Evolutionary conservation across 30 jellyfish, hydroid and myxozoan species (phyloP), one percentile per base, ranked within the genome.

Genomic region (Aurelia aurita): DNA sequence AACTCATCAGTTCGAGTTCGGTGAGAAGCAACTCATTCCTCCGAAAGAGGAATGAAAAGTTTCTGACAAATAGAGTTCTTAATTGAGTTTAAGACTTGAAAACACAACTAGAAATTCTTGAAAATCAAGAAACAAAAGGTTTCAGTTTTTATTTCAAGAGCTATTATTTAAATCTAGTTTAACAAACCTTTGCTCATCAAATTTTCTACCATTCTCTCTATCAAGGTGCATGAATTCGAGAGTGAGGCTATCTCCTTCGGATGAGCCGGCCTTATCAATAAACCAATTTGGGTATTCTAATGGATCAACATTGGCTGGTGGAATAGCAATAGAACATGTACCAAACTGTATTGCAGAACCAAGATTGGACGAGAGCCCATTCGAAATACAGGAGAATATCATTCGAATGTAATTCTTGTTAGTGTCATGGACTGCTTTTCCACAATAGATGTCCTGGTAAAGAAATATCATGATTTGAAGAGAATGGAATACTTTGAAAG

Each of bases 251-350:
- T 23, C 69, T 14, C 66, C 60, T 16, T 66, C 90, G 15, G 19
- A 43, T 28, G 26, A 80, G 31, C 35, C 60, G 25, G 84, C 35
- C 47, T 69, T 82, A 27, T 90, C 97, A 5, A 70, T 27, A 26
- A 86, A 68, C 97, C 97, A 90, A 47, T 45, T 19, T 21, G 68
- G 31, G 58, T 90, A 90, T 21, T 90, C 92, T 27, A 29, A 18
- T 1, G 97, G 94, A 29, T 82, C 94, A 54, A 90, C 87, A 59
- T 90, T 90, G n/a, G 91, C 87, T 25, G 97, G 97, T 13, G 97
- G 97, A 19, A 90, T 54, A 18, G 94, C 89, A 49, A 90, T 69
- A 44, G 84, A 81, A 93, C 89, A 75, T 16, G 44, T 60, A 22
- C 95, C 95, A 62, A 82, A n/a, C 16, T 73, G 67, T 14, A 82